phyloP scores from a whole-genome alignment of 64 coral and sea anemone species.

The Cladopsammia gracilis region DNA sequence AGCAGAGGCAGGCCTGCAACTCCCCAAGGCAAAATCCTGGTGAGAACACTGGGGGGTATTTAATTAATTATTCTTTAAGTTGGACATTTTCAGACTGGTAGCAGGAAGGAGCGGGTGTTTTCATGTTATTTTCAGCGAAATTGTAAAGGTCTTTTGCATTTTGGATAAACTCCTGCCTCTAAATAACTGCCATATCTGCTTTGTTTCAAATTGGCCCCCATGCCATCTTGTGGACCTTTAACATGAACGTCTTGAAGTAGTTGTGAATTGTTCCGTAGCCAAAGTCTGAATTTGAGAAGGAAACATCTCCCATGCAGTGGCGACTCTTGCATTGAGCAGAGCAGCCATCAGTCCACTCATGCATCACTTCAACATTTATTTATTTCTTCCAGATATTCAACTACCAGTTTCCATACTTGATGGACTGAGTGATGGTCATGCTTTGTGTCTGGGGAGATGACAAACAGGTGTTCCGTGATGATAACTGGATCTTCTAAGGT shows the following conservation, averaged over 20 bases:
- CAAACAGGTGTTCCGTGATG: background rate
- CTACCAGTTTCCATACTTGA: background rate
- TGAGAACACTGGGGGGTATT: conserved; percentile 43
- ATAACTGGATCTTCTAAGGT: background rate
- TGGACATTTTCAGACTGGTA: background rate
- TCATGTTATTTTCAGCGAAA: no score
- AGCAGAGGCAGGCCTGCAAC: conserved; percentile 44
- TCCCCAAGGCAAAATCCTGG: conserved; percentile 47
- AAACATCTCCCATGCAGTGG: conserved; percentile 37
- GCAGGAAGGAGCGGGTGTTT: no score
- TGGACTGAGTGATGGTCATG: conserved; percentile 9
- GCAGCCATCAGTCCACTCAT: conserved; percentile 23
- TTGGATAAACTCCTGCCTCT: no score
- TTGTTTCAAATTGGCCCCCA: background rate
- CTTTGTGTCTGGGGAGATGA: background rate
- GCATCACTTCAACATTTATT: background rate
- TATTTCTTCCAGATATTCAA: background rate
- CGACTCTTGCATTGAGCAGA: conserved; percentile 36
- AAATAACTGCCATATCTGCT: background rate
- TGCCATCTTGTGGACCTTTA: conserved; percentile 1
- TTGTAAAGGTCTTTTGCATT: no score
- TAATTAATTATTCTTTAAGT: no score
- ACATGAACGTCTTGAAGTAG: conserved; percentile 43
- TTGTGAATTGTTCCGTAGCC: conserved; percentile 10
- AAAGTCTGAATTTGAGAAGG: conserved; percentile 3